phyloP scores from a whole-genome alignment of 2,888 invertebrate species.

The Hypena proboscidalis region DNA sequence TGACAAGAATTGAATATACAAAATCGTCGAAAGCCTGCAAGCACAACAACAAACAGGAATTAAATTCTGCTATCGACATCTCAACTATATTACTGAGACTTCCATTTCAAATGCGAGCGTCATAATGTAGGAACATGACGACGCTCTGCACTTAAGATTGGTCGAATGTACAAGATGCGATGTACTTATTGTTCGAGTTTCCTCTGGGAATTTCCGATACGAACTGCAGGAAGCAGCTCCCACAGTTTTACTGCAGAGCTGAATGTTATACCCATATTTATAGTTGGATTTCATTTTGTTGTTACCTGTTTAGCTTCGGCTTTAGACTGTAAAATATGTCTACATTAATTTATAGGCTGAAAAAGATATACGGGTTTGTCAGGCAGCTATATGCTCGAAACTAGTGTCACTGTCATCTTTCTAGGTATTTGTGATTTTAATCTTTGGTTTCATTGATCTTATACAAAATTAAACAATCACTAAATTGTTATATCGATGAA shows the following conservation, averaged over 20 bases:
- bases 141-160: conserved; percentile 62
- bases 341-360: too few relatives aligned
- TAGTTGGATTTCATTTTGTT: background rate
- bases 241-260: conserved; percentile 12
- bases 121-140: conserved; percentile 58
- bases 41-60: conserved; percentile 3
- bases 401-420: too few relatives aligned
- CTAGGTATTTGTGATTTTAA: too few relatives aligned
- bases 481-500: too few relatives aligned
- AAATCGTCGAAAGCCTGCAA: too few relatives aligned
- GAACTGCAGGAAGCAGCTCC: too few relatives aligned
- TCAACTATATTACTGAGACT: conserved; percentile 33
- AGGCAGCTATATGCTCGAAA: too few relatives aligned
- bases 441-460: too few relatives aligned
- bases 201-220: conserved; percentile 39
- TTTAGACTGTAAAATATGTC: too few relatives aligned
- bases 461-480: too few relatives aligned
- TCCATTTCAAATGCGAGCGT: conserved; percentile 37
- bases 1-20: too few relatives aligned
- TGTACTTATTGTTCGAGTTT: conserved; percentile 50
- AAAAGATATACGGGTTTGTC: too few relatives aligned
- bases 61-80: conserved; percentile 33
- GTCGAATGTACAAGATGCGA: conserved; percentile 55
- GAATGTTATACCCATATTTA: background rate
- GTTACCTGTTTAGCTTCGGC: background rate